A percentile compares a stretch with the other conserved stretches of the same genome.
These are phyloP conservation scores for Orthosia incerta DNA, from an alignment of 2,888 invertebrate genomes.

Conservation along the genomic window DNA sequence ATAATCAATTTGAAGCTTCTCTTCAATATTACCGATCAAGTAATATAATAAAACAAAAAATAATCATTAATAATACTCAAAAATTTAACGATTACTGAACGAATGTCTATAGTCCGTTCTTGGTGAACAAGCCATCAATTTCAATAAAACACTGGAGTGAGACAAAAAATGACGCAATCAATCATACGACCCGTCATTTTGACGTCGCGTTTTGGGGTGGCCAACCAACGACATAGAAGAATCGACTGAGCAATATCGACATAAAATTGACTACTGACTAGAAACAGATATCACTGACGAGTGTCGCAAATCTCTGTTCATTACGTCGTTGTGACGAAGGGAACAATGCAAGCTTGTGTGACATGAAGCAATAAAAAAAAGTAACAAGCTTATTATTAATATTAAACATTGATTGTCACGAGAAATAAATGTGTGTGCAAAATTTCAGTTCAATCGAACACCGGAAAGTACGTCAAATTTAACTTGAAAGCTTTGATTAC, in stretches of 20 bases:
- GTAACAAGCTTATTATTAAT: too few relatives aligned
- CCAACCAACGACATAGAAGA: constrained; percentile 27
- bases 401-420: too few relatives aligned
- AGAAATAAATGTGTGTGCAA: too few relatives aligned
- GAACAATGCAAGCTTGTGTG: too few relatives aligned
- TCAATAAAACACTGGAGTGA: constrained; percentile 71
- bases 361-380: too few relatives aligned
- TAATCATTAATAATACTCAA: constrained; percentile 68
- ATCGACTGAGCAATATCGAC: neutral
- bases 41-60: constrained; percentile 40
- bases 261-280: neutral
- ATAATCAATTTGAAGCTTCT: neutral
- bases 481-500: too few relatives aligned
- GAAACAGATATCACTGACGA: too few relatives aligned
- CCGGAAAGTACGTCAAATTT: too few relatives aligned
- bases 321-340: too few relatives aligned
- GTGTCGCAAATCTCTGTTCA: too few relatives aligned
- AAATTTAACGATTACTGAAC: constrained; percentile 68
- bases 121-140: constrained; percentile 71
- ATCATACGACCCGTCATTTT: constrained; percentile 69
- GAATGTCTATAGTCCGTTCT: constrained; percentile 63
- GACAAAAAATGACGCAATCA: constrained; percentile 72
- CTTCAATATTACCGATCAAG: constrained; percentile 3
- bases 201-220: constrained; percentile 65
- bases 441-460: too few relatives aligned